Base-by-base conservation (phyloP, 1,140 invertebrate species). In the Eupristina koningsbergeri region DNA sequence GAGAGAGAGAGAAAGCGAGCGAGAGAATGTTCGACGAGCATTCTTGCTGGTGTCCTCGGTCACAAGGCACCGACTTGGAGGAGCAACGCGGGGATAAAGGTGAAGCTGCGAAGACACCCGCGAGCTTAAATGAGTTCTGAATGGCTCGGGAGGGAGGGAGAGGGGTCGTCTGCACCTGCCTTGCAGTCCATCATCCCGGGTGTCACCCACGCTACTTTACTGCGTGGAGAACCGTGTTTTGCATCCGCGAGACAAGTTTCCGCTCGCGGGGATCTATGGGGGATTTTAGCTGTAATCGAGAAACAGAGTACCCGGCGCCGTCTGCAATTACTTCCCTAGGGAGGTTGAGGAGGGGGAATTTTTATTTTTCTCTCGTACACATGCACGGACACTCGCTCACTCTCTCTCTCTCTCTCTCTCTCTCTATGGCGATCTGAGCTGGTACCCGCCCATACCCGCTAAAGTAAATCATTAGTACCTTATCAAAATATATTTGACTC, bases 151-250 rank as follows among this genome's bases (percentile, higher is more conserved):
- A 9, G 45, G 47, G 1, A 29, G 34, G 36, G 2, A 45, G 78
- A 58, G 45, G 15, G 50, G 1, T 45, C 76, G 86, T 83, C 88
- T 89, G 91, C 90, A 92, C 91, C 91, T 92, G 91, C 89, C 90
- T 88, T 87, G 88, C 89, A 88, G 91, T 92, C 89, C 89, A 91
- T 92, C 91, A 92, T 89, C 87, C 87, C 81, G 81, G 87, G 86
- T 90, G 91, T 92, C 91, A 92, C 91, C 91, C 91, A 92, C 91
- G 91, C 90, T 91, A 91, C 90, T 91, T 92, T 91, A 90, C 89
- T 90, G 89, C 90, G 89, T 88, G 88, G 87, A 88, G 89, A 91
- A 91, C 88, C 89, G 88, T 91, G 90, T 92, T 91, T 90, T 91
- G 90, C 89, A 89, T 91, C 88, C 86, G 86, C 88, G 88, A 63